Evolutionary conservation across 2,113 vertebrate species (phyloP), one percentile per base, ranked within the genome.

Genomic region (Eretmochelys imbricata): DNA sequence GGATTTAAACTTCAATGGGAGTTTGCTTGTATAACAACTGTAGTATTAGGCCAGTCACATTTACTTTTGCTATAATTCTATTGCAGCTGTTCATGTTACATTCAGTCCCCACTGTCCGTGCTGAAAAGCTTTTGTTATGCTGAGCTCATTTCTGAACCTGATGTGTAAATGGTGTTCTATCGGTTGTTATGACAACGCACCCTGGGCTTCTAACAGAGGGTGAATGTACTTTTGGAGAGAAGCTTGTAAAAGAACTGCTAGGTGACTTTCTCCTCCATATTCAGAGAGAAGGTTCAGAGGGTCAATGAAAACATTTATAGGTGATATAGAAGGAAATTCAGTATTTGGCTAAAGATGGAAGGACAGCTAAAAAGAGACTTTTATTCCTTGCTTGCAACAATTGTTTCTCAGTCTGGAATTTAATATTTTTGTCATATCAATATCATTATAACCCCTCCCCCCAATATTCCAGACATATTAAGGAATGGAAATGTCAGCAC

Each of bases 151-250:
- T 89, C 91, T 80, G 87, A 95, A 93, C 85, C 89, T 91, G 89
- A 55, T 54, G 85, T 82, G 72, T 87, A 79, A 84, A 80, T 76
- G 69, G 76, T 91, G 91, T 90, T 90, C 25, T 82, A 81, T 83
- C 81, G 89, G 97, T 97, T 97, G 87, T 96, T 94, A 97, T 98
- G 96, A 83, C 96, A 82, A 90, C 96, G 88, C 55, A 72, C 81
- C n/a, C 75, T 51, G 75, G 59, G 82, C 72, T 80, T 85, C 81
- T 53, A 94, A 75, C 85, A 82, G 57, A 75, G 80, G 35, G 54
- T 49, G 51, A 89, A 93, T 51, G 69, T 69, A 50, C 79, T 85
- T 80, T 88, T 55, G 84, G 94, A 80, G 80, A 35, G 38, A 86
- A 54, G 75, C 80, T 83, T 95, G 93, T 95, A 59, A 89, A 89